Evolutionary conservation across 2,888 invertebrate genomes (phyloP).

Genomic region (Tetanocera ferruginea): DNA sequence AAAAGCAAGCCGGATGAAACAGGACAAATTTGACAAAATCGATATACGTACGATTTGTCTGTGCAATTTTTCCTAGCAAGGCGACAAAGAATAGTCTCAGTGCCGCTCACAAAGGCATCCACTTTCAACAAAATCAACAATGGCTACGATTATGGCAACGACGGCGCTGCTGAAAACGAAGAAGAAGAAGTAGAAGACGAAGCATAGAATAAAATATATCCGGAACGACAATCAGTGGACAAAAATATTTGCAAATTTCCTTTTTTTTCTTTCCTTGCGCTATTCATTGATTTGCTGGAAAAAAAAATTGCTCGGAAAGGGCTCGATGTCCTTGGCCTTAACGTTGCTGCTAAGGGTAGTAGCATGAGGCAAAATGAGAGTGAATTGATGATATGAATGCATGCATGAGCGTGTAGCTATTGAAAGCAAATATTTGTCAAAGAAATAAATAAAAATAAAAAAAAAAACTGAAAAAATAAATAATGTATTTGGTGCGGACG

Average conservation of each 20-base stretch:
- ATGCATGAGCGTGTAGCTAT: background rate
- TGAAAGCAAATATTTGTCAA: conserved; percentile 12
- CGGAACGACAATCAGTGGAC: background rate
- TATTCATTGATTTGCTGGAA: conserved; percentile 14
- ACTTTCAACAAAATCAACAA: conserved; percentile 30
- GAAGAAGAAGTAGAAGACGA: conserved; percentile 38
- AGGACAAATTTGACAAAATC: conserved; percentile 18
- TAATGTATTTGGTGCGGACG: background rate
- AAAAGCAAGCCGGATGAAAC: background rate
- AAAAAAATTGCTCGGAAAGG: background rate
- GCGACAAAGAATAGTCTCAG: background rate
- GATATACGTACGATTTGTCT: conserved; percentile 17
- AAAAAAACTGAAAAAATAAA: background rate
- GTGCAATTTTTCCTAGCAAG: conserved; percentile 16
- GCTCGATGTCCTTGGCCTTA: conserved; percentile 21
- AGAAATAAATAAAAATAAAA: background rate
- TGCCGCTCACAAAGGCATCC: conserved; percentile 5
- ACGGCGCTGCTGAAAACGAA: background rate
- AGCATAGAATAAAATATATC: conserved; percentile 21
- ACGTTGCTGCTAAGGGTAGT: background rate
- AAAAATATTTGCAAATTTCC: background rate
- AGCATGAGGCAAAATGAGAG: background rate
- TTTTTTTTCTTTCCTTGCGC: background rate
- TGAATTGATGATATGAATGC: background rate
- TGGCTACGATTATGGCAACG: background rate